A percentile compares a stretch with the other conserved stretches of the same genome.
phyloP scores from a whole-genome alignment of 2,888 invertebrate species.

The Heliconius hortense region DNA sequence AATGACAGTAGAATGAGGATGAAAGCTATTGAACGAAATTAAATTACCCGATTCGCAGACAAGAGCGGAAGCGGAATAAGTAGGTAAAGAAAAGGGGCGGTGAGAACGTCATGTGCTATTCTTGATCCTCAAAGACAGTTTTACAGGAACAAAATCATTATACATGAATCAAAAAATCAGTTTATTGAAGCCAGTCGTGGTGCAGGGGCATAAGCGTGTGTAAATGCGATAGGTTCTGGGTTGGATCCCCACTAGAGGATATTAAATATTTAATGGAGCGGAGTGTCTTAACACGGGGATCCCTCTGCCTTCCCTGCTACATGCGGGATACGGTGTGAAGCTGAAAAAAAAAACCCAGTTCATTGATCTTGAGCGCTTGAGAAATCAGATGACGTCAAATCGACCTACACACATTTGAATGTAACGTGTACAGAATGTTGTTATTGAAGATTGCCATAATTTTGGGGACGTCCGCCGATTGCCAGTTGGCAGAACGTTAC shows the following conservation, averaged over 20 bases:
- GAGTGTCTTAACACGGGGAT: too few species aligned
- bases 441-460: conserved; percentile 37
- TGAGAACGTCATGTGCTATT: conserved; percentile 29
- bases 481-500: conserved; percentile 47
- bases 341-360: conserved; percentile 30
- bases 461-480: conserved; percentile 41
- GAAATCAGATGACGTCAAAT: conserved; percentile 37
- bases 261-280: too few species aligned
- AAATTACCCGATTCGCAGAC: conserved; percentile 35
- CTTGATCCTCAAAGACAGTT: conserved; percentile 25
- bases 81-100: conserved; percentile 37
- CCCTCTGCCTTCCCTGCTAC: too few species aligned
- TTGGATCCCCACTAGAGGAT: too few species aligned
- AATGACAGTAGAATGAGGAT: conserved; percentile 32
- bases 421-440: conserved; percentile 41
- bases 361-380: conserved; percentile 40
- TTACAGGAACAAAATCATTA: conserved; percentile 21
- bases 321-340: too few species aligned
- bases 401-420: conserved; percentile 43
- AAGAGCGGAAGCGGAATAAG: conserved; percentile 38
- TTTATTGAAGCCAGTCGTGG: conserved; percentile 30
- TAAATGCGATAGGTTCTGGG: too few species aligned
- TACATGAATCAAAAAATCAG: conserved; percentile 28
- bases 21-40: conserved; percentile 39
- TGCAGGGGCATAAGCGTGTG: too few species aligned